Base-by-base conservation (phyloP, 2,113 vertebrate genomes). In the Grus americana region DNA sequence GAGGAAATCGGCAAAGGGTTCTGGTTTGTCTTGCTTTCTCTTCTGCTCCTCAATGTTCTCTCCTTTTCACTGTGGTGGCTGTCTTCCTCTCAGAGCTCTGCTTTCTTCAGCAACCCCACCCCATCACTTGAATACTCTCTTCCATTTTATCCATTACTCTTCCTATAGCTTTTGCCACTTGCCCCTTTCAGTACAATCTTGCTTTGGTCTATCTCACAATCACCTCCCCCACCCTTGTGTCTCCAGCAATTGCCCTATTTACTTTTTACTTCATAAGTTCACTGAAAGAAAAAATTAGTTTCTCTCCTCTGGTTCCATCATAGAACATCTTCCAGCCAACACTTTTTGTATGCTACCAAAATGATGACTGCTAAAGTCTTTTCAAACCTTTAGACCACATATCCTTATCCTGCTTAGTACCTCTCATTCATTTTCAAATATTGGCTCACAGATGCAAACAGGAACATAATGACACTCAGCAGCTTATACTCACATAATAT, bases 351-450 rank as follows among this genome's bases (percentile, higher is more conserved):
- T 62, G 67, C 47, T 92, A 23, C 11, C 21, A 22, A 66, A 66
- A 46, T 0, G 0, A 10, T 67, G 42, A 66, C 12, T 66, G 26
- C 6, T 63, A 58, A 80, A 44, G 26, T 62, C 1, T 52, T 75
- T 94, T 82, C 30, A 71, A 55, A 61, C 27, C 15, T 79, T 81
- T 38, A 61, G 34, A 32, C 5, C 4, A 46, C 2, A 4, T 32
- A 38, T 49, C 12, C 13, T 76, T 52, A 55, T n/a, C 38, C 27
- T 78, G 36, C 10, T 55, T 46, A 38, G 13, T 23, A n/a, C 44
- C 32, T 74, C 22, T 44, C 20, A 21, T 46, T 78, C 22, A 42
- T 68, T 75, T 86, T 89, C 34, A 49, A 26, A 34, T 62, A 27
- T 13, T 66, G 30, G 9, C 24, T 79, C 12, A 68, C 34, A 81